Evolutionary conservation across 2,888 invertebrate species (phyloP), one percentile per base, ranked within the genome.

Genomic region (Asteroscopus sphinx): DNA sequence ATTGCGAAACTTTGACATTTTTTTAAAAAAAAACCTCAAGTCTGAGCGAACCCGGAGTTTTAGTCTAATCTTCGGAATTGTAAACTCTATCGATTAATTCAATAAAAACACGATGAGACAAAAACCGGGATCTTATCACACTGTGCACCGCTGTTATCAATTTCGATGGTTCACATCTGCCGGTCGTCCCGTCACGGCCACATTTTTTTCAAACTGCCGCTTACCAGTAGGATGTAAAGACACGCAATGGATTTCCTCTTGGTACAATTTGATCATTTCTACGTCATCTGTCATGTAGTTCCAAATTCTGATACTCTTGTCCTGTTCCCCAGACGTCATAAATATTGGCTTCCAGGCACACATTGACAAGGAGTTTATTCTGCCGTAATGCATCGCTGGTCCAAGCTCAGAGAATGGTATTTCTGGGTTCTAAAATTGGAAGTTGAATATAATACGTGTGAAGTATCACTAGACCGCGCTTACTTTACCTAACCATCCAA

Each of bases 261-360:
- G 95, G 83, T 98, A 99, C 73, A 97, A 95, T 81, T 98, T 97
- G 15, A 96, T 95, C 82, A 98, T 89, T 78, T 98, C 97, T 46
- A 98, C 93, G 41, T 95, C 96, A 83, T 97, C 96, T 0, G 96
- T 97, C 89, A 98, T 97, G 83, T 98, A 99, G 85, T 99, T 98
- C 99, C 99, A 99, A 40, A 99, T 95, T 48, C 98, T 95, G 44
- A 99, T 96, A 32, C 97, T 98, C 72, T 97, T 96, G 86, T 99
- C 99, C 42, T 95, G 92, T 63, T 96, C 95, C 39, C 97, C 97
- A 2, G 96, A 93, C 0, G 99, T 98, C 91, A 98, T 96, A 63
- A 98, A 96, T 52, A 98, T 96, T 0, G 98, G 97, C 85, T 98
- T 98, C 96, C 99, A 97, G 0, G 97, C 95, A 81, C 99, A 98